Evolutionary conservation across 2,888 invertebrate species (phyloP).

Genomic region (Melanophora roralis): DNA sequence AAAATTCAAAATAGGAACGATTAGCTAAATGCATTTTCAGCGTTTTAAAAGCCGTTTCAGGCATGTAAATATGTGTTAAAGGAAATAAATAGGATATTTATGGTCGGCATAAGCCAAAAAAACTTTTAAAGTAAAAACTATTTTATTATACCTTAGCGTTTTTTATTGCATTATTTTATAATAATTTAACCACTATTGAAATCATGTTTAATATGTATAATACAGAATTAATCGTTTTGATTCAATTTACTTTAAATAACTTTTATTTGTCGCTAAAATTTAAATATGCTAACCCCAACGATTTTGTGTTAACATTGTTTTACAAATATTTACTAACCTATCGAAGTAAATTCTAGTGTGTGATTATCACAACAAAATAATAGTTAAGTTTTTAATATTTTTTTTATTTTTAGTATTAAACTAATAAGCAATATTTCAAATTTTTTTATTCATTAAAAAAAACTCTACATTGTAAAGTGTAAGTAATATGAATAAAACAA

Average conservation of each 20-base stretch:
- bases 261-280: slow-evolving; percentile 32
- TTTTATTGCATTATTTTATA: slow-evolving; percentile 18
- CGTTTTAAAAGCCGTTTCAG: no score
- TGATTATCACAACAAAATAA: not conserved
- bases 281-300: slow-evolving; percentile 29
- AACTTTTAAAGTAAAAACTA: no score
- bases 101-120: no score
- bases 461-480: slow-evolving; percentile 48
- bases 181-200: slow-evolving; percentile 36
- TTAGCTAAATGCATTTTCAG: no score
- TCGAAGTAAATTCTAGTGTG: no score
- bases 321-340: slow-evolving; percentile 27
- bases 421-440: slow-evolving; percentile 45
- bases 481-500: slow-evolving; percentile 50
- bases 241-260: slow-evolving; percentile 35
- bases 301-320: slow-evolving; percentile 12
- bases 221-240: slow-evolving; percentile 58
- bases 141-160: no score
- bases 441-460: slow-evolving; percentile 20
- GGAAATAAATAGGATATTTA: no score
- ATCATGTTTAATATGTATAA: slow-evolving; percentile 57
- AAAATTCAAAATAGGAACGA: no score
- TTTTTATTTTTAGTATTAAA: slow-evolving; percentile 16
- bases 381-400: slow-evolving; percentile 10
- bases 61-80: no score